A percentile compares a stretch with the other conserved stretches of the same genome.
phyloP scores from a whole-genome alignment of 2,797 vertebrate species.

The Balearica regulorum region DNA sequence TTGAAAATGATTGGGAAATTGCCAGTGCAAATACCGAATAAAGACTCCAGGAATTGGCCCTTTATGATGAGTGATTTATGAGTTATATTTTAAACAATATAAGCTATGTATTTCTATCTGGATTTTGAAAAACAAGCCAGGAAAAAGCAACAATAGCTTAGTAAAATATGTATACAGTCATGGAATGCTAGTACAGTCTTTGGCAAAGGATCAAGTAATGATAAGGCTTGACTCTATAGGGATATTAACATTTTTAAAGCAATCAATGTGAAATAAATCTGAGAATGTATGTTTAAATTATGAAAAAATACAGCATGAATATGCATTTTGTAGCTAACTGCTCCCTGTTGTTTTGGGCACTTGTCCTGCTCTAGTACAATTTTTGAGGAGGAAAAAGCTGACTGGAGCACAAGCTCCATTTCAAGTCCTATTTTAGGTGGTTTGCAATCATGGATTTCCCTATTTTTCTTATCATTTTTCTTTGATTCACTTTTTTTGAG shows the following conservation, averaged over 20 bases:
- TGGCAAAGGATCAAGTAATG: slow-evolving; percentile 45
- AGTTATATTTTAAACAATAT: slow-evolving; percentile 7
- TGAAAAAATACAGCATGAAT: slow-evolving; percentile 38
- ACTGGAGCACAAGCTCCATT: neutral
- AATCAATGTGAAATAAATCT: slow-evolving; percentile 53
- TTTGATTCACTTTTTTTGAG: slow-evolving; percentile 27
- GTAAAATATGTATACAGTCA: slow-evolving; percentile 43
- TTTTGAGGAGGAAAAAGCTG: slow-evolving; percentile 45
- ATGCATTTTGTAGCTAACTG: slow-evolving; percentile 42
- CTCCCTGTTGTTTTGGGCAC: slow-evolving; percentile 43
- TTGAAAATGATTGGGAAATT: slow-evolving; percentile 30
- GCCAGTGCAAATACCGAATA: slow-evolving; percentile 23
- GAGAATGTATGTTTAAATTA: slow-evolving; percentile 57
- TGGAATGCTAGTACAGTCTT: slow-evolving; percentile 12
- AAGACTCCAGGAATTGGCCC: neutral
- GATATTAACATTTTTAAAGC: slow-evolving; percentile 55
- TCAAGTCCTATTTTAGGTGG: slow-evolving; percentile 22
- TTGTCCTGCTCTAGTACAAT: slow-evolving; percentile 35
- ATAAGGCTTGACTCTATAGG: slow-evolving; percentile 26
- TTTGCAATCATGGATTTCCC: neutral
- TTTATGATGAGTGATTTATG: slow-evolving; percentile 19
- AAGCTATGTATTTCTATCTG: slow-evolving; percentile 44
- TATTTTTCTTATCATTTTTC: slow-evolving; percentile 2
- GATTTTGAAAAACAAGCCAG: slow-evolving; percentile 46
- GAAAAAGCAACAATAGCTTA: slow-evolving; percentile 40